Percentiles rank a stretch among this genome's conserved stretches.
These are phyloP conservation scores for Paralichthys olivaceus DNA, from an alignment of 2,113 vertebrate species.

Conservation along the genomic window DNA sequence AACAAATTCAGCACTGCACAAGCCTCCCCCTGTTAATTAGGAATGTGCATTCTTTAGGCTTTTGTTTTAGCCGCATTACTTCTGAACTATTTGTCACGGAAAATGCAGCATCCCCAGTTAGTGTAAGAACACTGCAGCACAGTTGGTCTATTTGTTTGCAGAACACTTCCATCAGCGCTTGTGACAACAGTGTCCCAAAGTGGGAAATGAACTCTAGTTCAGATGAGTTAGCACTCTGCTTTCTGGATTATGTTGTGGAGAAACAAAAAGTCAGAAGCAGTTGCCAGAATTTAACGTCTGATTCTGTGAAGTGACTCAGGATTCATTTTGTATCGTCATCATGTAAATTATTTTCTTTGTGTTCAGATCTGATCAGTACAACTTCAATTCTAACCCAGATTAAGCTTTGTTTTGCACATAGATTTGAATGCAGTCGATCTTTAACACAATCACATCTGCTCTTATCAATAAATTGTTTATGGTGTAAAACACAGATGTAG, in stretches of 20 bases:
- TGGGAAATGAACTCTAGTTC: slow-evolving; percentile 45
- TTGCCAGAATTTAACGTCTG: not conserved
- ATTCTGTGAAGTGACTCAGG: slow-evolving; percentile 1
- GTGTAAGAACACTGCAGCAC: slow-evolving; percentile 67
- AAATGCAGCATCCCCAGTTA: slow-evolving; percentile 71
- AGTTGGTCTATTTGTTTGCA: slow-evolving; percentile 71
- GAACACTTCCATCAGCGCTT: slow-evolving; percentile 37
- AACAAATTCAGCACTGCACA: slow-evolving; percentile 54
- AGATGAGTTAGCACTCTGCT: slow-evolving; percentile 11
- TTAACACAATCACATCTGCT: not conserved
- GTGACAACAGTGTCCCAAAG: slow-evolving; percentile 39
- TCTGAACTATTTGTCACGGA: slow-evolving; percentile 85
- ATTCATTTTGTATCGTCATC: not conserved
- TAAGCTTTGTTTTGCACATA: not conserved
- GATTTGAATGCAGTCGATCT: no score
- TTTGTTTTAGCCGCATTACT: slow-evolving; percentile 83
- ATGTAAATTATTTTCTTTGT: not conserved
- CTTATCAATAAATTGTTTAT: not conserved
- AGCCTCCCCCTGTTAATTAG: slow-evolving; percentile 72
- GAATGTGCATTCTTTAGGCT: slow-evolving; percentile 78
- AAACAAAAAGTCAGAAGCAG: slow-evolving; percentile 15
- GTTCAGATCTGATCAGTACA: not conserved
- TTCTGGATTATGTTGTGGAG: slow-evolving; percentile 8
- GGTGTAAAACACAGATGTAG: not conserved
- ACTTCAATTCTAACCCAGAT: not conserved